These are phyloP conservation scores for Micoletzkya japonica DNA, from an alignment of 2,888 invertebrate species.

Conservation along the genomic window DNA sequence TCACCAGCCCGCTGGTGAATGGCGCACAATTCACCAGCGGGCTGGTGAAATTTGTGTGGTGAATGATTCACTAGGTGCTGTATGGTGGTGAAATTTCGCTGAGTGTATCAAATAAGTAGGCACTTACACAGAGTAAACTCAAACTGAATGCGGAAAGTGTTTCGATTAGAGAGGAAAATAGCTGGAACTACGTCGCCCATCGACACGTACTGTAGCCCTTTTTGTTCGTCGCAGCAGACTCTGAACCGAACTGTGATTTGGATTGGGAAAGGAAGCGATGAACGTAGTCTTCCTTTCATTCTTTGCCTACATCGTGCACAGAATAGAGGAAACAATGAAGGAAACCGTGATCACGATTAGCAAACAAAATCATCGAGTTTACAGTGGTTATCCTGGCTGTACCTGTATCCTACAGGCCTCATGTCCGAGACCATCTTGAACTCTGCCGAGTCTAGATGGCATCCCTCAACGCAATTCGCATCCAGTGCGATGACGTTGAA, in stretches of 20 bases:
- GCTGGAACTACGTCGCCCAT: slow-evolving; percentile 40
- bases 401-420: slow-evolving; percentile 46
- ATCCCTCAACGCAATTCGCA: slow-evolving; percentile 47
- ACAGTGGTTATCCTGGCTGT: background rate
- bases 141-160: slow-evolving; percentile 35
- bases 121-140: slow-evolving; percentile 42
- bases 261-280: no score
- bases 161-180: slow-evolving; percentile 36
- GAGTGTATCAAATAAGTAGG: no score
- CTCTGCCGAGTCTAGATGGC: slow-evolving; percentile 42
- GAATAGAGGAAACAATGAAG: no score
- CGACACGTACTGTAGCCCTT: slow-evolving; percentile 33
- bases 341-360: no score
- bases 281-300: no score
- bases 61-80: no score
- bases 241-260: slow-evolving; percentile 26
- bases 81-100: no score
- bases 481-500: slow-evolving; percentile 38
- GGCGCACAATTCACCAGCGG: no score
- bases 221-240: slow-evolving; percentile 41
- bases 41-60: no score
- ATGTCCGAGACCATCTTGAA: slow-evolving; percentile 44
- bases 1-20: no score
- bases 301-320: background rate
- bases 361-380: no score